Evolutionary conservation across 2,888 invertebrate species (phyloP), one percentile per base, ranked within the genome.

Genomic region (Parasteatoda lunata): DNA sequence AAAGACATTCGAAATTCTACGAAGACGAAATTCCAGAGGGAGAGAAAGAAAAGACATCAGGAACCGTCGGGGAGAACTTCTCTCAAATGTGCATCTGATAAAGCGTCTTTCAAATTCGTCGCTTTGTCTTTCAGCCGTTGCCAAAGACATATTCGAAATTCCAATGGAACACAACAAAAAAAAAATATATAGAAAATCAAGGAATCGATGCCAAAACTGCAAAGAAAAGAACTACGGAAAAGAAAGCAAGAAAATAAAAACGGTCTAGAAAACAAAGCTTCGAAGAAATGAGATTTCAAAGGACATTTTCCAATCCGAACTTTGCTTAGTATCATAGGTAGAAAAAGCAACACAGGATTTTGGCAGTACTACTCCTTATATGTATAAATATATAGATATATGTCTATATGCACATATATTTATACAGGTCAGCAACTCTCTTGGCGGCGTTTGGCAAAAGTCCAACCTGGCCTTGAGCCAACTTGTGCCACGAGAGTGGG

Each of bases 321-420:
- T 73, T 73, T 73, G 70, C 49, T 73, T 48, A 70, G 76, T 30
- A 69, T 47, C 77, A 48, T 77, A 83, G 77, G 83, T 83, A 83
- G 77, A 83, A 83, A 83, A 83, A 83, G 83, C 83, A 83, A 83
- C 83, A 83, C 64, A 30, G 83, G 77, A 71, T 83, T 83, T 77
- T 77, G 77, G 77, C 81, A 81, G 81, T 54, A 66, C 59, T 72
- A 73, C 84, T 80, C 9, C 59, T 59, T 59, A 59, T 70, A 79
- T 71, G 66, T 65, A 80, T 77, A 80, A 69, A 77, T 77, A 73
- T 72, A 66, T 80, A 80, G 71, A 83, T 83, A 54, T 77, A 77
- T 85, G 76, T 85, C 76, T 75, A 85, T 85, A 85, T 76, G 80
- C 76, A 85, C 80, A 85, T 80, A 84, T 64, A 84, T 84, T 84